Evolutionary conservation across 37 sponge, comb jelly and placozoan genomes (phyloP).

Genomic region (Tethya wilhelma): DNA sequence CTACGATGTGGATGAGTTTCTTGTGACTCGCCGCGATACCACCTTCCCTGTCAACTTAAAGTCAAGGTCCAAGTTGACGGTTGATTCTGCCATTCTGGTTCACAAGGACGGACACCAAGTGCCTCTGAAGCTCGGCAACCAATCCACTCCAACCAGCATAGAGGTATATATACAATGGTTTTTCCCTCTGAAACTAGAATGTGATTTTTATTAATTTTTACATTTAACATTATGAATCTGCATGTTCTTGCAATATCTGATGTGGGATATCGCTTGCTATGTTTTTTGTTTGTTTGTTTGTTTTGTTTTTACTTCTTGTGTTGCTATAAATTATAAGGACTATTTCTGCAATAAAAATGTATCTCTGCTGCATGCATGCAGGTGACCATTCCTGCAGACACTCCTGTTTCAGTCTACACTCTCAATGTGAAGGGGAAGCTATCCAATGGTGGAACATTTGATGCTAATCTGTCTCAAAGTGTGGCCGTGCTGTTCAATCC

Average conservation of each 20-base stretch:
- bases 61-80: neutral
- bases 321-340: no score
- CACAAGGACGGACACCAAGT: slow-evolving; percentile 19
- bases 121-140: slow-evolving; percentile 3
- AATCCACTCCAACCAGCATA: neutral
- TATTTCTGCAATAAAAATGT: no score
- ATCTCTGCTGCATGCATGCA: no score
- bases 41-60: slow-evolving; percentile 34
- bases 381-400: slow-evolving; percentile 26
- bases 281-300: no score
- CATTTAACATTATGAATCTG: no score
- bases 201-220: no score
- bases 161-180: neutral
- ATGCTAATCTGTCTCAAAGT: neutral
- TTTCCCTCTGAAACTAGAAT: neutral
- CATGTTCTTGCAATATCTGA: no score
- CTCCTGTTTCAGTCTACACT: slow-evolving; percentile 52
- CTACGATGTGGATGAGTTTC: slow-evolving; percentile 24
- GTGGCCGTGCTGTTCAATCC: slow-evolving; percentile 70
- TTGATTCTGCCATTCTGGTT: slow-evolving; percentile 25
- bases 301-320: no score
- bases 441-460: slow-evolving; percentile 9
- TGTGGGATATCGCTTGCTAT: no score
- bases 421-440: slow-evolving; percentile 19
- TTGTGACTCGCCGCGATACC: slow-evolving; percentile 48